Evolutionary conservation across 1,140 invertebrate genomes (phyloP), one percentile per base, ranked within the genome.

Genomic region (Drosophila simulans): DNA sequence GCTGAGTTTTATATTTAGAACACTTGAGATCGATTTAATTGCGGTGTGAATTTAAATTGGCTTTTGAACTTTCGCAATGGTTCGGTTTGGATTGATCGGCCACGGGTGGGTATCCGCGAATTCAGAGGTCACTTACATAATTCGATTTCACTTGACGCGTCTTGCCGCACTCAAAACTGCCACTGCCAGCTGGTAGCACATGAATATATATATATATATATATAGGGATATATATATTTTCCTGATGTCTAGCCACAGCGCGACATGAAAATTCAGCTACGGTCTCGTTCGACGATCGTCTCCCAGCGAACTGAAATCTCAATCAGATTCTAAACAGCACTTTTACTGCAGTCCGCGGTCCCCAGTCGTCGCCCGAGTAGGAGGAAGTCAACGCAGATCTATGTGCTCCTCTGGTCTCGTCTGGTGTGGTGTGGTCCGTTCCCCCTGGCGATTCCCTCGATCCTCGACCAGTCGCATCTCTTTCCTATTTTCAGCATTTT

Each of bases 261-360:
- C 82, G 82, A 88, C 82, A 85, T 86, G 63, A 78, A 85, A 74
- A 68, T 70, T 86, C 77, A 60, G 82, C 82, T 86, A 69, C 84
- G 84, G 82, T 82, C 77, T 91, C 77, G 76, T 88, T 91, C 90
- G 90, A 77, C 65, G 77, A 85, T 91, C 90, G 88, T 91, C 83
- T 88, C 75, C 90, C 77, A 83, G 78, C 80, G 79, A 91, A 91
- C 90, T 91, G 73, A 91, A 83, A 70, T 74, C 51, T 77, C 77
- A 75, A 57, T 77, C 17, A 34, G 42, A 49, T 57, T 80, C 81
- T 72, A 82, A 75, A 89, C 83, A 88, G 66, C 56, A 72, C 69
- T 86, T 88, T 83, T 81, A 84, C 81, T 73, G 75, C 53, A 85
- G 34, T 80, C 74, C 52, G 71, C 57, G 65, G 71, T 53, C 63